Percentiles rank a stretch among this genome's conserved stretches.
Evolutionary conservation across 2,797 vertebrate genomes (phyloP).

Genomic region (Pogonophryne albipinna): DNA sequence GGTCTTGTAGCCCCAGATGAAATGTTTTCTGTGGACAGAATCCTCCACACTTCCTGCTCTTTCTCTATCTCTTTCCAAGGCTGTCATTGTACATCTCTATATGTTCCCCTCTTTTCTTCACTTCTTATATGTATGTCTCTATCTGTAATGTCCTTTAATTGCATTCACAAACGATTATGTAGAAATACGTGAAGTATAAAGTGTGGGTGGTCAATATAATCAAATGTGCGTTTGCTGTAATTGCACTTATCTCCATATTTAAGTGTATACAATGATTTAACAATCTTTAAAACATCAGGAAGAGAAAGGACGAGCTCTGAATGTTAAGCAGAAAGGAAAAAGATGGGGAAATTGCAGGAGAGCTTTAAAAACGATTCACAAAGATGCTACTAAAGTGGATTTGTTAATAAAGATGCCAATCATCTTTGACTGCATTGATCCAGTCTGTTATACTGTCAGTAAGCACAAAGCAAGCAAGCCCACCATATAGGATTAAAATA

Average conservation of each 20-base stretch:
- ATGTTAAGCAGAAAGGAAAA: not conserved
- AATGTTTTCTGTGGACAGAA: slow-evolving; percentile 57
- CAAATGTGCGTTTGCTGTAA: not conserved
- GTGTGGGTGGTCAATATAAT: not conserved
- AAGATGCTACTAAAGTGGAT: not conserved
- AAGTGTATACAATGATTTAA: too few relatives aligned
- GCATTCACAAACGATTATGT: too few relatives aligned
- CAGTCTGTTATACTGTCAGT: slow-evolving; percentile 4
- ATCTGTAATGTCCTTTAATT: not conserved
- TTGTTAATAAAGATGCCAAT: not conserved
- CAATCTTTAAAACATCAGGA: not conserved
- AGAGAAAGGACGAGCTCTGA: not conserved
- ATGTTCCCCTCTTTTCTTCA: not conserved
- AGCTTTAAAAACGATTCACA: slow-evolving; percentile 5
- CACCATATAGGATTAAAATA: slow-evolving; percentile 3
- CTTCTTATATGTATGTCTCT: not conserved
- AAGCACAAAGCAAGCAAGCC: not conserved
- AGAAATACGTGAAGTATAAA: not conserved
- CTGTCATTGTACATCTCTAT: not conserved
- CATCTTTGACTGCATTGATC: slow-evolving; percentile 26
- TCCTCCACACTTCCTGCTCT: not conserved
- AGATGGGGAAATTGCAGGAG: not conserved
- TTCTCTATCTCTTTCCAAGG: slow-evolving; percentile 10
- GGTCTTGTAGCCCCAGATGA: slow-evolving; percentile 52
- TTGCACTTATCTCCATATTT: not conserved